Conservation (phyloP, 2,113 vertebrate genomes). For the Propithecus coquereli region DNA sequence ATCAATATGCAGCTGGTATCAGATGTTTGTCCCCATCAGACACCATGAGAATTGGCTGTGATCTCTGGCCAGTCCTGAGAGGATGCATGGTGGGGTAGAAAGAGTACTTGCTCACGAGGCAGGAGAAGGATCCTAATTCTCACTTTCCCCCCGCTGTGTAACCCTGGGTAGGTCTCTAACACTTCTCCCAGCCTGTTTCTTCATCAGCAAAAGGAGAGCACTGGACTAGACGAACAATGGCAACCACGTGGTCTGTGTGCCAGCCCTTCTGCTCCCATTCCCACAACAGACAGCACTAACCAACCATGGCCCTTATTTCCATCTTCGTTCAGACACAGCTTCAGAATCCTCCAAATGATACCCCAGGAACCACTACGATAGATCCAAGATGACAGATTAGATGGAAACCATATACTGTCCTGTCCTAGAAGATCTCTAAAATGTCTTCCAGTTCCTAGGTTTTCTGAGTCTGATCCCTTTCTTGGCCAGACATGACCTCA, state of each 20-base stretch:
- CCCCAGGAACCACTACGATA: background rate
- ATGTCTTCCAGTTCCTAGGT: background rate
- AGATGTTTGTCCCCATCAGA: background rate
- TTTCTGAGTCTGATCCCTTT: background rate
- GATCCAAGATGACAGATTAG: background rate
- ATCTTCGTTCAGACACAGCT: background rate
- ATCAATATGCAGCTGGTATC: background rate
- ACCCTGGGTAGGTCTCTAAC: background rate
- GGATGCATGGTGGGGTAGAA: background rate
- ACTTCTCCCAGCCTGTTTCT: background rate
- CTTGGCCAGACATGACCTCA: background rate
- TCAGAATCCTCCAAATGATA: background rate
- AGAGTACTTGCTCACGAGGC: background rate
- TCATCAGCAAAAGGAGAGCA: background rate
- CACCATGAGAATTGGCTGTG: background rate
- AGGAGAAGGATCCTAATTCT: background rate
- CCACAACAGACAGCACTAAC: background rate
- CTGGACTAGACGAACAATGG: background rate
- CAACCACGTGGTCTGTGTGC: accelerated
- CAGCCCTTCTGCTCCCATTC: background rate
- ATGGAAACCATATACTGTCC: background rate
- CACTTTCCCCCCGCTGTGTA: background rate
- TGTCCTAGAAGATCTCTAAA: background rate
- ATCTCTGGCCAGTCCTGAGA: background rate
- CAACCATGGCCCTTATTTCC: background rate